These are phyloP conservation scores for Luffia ferchaultella DNA, from an alignment of 2,888 invertebrate species.

Conservation along the genomic window DNA sequence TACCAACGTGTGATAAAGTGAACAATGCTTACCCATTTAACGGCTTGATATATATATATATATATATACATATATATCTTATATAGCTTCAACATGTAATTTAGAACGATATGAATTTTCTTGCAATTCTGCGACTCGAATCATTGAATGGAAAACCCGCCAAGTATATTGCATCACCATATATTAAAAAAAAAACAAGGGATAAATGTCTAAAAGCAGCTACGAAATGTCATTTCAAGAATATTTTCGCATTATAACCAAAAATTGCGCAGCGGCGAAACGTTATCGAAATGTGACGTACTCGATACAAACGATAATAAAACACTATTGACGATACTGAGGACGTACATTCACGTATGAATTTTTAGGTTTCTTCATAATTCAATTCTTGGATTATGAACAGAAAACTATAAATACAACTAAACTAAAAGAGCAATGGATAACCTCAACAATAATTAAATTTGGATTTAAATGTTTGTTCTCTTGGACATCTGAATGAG, in stretches of 20 bases:
- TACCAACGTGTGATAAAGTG: too few species aligned
- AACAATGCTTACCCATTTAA: too few species aligned
- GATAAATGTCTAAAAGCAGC: too few species aligned
- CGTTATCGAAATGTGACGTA: slow-evolving; percentile 44
- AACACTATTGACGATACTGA: slow-evolving; percentile 21
- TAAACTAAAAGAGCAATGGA: slow-evolving; percentile 1
- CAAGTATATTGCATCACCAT: too few species aligned
- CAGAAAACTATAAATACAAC: background rate
- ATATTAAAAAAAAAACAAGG: too few species aligned
- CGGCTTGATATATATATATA: too few species aligned
- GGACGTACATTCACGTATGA: background rate
- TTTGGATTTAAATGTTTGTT: background rate
- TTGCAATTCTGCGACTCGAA: too few species aligned
- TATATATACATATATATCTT: too few species aligned
- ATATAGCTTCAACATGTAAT: too few species aligned
- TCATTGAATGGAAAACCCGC: too few species aligned
- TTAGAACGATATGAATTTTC: too few species aligned
- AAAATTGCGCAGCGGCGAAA: slow-evolving; percentile 46
- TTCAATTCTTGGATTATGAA: background rate
- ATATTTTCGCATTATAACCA: slow-evolving; percentile 28
- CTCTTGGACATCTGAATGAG: background rate
- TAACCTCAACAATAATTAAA: background rate
- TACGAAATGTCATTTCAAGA: slow-evolving; percentile 27
- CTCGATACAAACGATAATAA: slow-evolving; percentile 49
- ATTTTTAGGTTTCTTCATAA: background rate